These are phyloP conservation scores for Brenthis hecate DNA, from an alignment of 2,888 invertebrate species.

Conservation along the genomic window DNA sequence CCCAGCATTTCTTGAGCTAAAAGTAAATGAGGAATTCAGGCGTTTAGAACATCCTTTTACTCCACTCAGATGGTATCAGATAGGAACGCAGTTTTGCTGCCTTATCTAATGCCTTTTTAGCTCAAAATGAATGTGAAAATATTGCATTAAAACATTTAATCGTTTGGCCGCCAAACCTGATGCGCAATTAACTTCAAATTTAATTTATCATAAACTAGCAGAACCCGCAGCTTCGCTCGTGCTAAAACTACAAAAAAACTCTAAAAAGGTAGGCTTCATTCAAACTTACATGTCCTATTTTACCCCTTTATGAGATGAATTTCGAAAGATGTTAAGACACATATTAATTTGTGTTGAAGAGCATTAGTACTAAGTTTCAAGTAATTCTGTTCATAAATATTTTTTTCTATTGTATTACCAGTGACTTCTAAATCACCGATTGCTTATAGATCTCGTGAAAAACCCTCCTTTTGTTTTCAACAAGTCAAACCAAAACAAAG, in stretches of 20 bases:
- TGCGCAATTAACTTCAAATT: slow-evolving; percentile 15
- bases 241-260: too few species aligned
- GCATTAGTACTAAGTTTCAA: too few species aligned
- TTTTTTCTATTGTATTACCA: too few species aligned
- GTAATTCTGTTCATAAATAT: too few species aligned
- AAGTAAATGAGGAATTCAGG: slow-evolving; percentile 36
- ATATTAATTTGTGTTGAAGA: too few species aligned
- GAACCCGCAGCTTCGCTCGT: neutral
- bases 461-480: neutral
- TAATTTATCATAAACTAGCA: slow-evolving; percentile 30
- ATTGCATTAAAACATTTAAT: slow-evolving; percentile 20
- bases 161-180: slow-evolving; percentile 19
- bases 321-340: too few species aligned
- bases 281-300: too few species aligned
- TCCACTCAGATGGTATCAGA: slow-evolving; percentile 26
- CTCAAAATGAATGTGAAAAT: slow-evolving; percentile 34
- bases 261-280: too few species aligned
- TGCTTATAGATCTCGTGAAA: slow-evolving; percentile 32
- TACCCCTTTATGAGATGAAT: too few species aligned
- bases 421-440: slow-evolving; percentile 21
- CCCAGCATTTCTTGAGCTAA: slow-evolving; percentile 36
- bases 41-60: slow-evolving; percentile 24
- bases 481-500: too few species aligned
- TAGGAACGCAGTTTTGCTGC: slow-evolving; percentile 38
- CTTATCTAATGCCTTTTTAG: slow-evolving; percentile 36